These are phyloP conservation scores for Trematomus bernacchii DNA, from an alignment of 2,797 vertebrate genomes.

Conservation along the genomic window DNA sequence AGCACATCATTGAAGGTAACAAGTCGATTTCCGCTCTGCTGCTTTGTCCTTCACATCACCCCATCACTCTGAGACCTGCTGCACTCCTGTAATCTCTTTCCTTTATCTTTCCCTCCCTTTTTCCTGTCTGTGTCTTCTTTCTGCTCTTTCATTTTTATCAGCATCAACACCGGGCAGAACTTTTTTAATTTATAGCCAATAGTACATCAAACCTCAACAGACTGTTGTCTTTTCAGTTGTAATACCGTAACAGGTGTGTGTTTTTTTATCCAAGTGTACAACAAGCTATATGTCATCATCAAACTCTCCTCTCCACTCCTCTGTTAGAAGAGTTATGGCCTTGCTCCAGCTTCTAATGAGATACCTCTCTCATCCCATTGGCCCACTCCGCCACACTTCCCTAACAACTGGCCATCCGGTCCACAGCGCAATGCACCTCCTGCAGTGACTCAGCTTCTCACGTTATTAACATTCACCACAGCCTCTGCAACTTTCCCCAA, in stretches of 20 bases:
- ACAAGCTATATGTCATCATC: neutral
- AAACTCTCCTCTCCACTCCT: neutral
- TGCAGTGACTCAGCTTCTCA: conserved; percentile 81
- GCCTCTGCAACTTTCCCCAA: conserved; percentile 54
- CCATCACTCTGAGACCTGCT: conserved; percentile 26
- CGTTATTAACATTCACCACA: conserved; percentile 80
- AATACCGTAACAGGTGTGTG: conserved; percentile 29
- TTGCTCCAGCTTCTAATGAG: conserved; percentile 1
- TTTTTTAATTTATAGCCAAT: conserved; percentile 10
- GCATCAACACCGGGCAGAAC: conserved; percentile 29
- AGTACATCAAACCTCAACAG: conserved; percentile 6
- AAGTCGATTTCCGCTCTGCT: conserved; percentile 49
- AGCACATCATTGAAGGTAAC: conserved; percentile 98
- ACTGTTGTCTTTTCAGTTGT: conserved; percentile 32
- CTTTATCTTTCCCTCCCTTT: conserved; percentile 48
- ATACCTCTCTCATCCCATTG: conserved; percentile 29
- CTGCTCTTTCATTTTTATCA: conserved; percentile 38
- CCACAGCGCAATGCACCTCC: conserved; percentile 72
- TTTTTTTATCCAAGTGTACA: conserved; percentile 8
- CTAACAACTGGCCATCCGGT: conserved; percentile 36
- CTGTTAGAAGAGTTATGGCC: conserved; percentile 6
- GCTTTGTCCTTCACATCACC: conserved; percentile 67
- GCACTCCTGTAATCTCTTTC: conserved; percentile 49
- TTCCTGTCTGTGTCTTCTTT: conserved; percentile 19
- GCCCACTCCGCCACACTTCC: neutral